Evolutionary conservation across 2,797 vertebrate species (phyloP).

Genomic region (Girardinus metallicus): DNA sequence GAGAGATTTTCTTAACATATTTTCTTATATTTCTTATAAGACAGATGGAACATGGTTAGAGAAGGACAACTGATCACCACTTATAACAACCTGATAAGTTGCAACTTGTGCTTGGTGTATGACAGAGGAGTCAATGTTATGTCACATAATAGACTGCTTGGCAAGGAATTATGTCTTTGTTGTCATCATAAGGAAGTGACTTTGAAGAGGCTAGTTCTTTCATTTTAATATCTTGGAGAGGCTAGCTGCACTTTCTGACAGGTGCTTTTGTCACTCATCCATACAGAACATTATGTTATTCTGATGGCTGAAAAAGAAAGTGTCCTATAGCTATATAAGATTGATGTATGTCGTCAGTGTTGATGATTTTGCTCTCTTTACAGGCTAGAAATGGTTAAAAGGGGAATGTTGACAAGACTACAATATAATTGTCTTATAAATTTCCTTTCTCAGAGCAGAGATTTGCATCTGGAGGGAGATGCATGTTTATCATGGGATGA

Average conservation of each 20-base stretch:
- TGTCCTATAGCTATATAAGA: neutral
- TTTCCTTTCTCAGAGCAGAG: neutral
- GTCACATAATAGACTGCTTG: neutral
- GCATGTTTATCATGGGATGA: neutral
- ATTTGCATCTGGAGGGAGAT: neutral
- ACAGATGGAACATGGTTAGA: neutral
- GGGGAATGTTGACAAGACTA: neutral
- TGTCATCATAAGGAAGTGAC: neutral
- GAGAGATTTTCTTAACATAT: neutral
- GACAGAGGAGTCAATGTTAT: neutral
- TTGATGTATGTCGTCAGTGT: neutral
- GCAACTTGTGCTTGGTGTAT: neutral
- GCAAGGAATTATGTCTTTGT: neutral
- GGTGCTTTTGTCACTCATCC: neutral
- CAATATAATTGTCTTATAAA: neutral
- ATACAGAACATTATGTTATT: neutral
- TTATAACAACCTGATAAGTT: neutral
- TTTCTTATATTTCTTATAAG: neutral
- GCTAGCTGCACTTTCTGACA: neutral
- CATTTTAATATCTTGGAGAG: neutral
- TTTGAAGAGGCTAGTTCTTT: neutral
- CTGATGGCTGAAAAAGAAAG: neutral
- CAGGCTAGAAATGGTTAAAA: neutral
- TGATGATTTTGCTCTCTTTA: neutral
- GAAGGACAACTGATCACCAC: neutral